Evolutionary conservation across 1,140 invertebrate genomes (phyloP), one percentile per base, ranked within the genome.

Genomic region (Euwallacea fornicatus): DNA sequence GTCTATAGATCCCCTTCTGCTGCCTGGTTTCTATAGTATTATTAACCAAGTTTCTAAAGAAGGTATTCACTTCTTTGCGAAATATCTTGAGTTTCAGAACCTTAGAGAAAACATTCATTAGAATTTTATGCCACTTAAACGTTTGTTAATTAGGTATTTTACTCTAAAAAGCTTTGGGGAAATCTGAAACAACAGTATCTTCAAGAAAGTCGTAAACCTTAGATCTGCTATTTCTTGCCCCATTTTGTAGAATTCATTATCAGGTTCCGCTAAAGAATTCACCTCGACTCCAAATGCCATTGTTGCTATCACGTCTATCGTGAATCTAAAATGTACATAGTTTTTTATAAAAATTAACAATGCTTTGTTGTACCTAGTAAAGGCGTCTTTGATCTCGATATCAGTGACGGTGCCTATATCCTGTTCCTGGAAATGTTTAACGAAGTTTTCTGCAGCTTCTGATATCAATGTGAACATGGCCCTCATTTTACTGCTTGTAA

Each of bases 291-390:
- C 83, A 76, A 83, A 83, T 9, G 82, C 80, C 8, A 72, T 65
- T 0, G 75, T 78, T 2, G 81, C 82, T 59, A 84, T 83, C 0
- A 83, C 80, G 61, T 84, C 83, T 67, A 80, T 82, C 0, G 82
- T 80, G 81, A 71, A 79, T 73, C 7, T 76, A 42, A 56, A 50
- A 50, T 50, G 54, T 2, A 21, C 11, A n/a, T n/a, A 56, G 54
- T 6, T 56, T 56, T 56, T 56, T 10, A 56, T 21, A 16, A 8
- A 15, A 8, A 2, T 56, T 56, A 9, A 56, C n/a, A 15, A 50
- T 50, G 13, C 9, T 50, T 50, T 50, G 46, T 47, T 50, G 47
- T n/a, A 72, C 71, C 71, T 72, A 2, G 66, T 62, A 41, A 70
- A 70, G 2, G 63, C 53, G 56, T 76, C 72, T 69, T 78, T 73